Evolutionary conservation across 2,888 invertebrate species (phyloP).

Genomic region (Hirudinaria manillensis): DNA sequence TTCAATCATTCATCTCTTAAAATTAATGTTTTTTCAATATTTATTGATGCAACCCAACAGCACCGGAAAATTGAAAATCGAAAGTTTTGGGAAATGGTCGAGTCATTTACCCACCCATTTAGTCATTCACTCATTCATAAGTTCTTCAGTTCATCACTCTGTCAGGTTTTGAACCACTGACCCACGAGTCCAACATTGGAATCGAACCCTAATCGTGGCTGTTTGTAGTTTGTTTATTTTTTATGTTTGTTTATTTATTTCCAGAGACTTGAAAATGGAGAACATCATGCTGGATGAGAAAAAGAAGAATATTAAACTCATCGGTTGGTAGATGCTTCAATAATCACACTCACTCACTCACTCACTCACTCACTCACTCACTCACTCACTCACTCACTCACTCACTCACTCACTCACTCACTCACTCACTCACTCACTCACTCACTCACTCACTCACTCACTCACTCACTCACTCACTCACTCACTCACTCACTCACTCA

Average conservation of each 20-base stretch:
- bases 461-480: slow-evolving; percentile 20
- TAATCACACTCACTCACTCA: slow-evolving; percentile 25
- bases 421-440: slow-evolving; percentile 30
- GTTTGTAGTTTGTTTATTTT: background rate
- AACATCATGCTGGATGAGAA: slow-evolving; percentile 68
- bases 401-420: slow-evolving; percentile 28
- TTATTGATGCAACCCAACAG: too few species aligned
- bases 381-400: slow-evolving; percentile 29
- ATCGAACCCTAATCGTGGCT: too few species aligned
- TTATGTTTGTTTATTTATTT: background rate
- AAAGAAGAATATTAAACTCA: slow-evolving; percentile 67
- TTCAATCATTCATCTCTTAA: too few species aligned
- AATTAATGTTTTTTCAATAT: too few species aligned
- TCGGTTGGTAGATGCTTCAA: slow-evolving; percentile 45
- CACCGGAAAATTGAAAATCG: too few species aligned
- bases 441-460: slow-evolving; percentile 4
- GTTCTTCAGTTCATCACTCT: too few species aligned
- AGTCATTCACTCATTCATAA: too few species aligned
- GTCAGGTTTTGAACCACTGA: too few species aligned
- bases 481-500: slow-evolving; percentile 20
- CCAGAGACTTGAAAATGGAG: slow-evolving; percentile 72
- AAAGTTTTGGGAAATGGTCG: too few species aligned
- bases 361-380: slow-evolving; percentile 25
- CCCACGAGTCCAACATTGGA: too few species aligned
- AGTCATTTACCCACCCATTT: too few species aligned